Conservation (phyloP, 2,888 invertebrate genomes). For the Tineola bisselliella region DNA sequence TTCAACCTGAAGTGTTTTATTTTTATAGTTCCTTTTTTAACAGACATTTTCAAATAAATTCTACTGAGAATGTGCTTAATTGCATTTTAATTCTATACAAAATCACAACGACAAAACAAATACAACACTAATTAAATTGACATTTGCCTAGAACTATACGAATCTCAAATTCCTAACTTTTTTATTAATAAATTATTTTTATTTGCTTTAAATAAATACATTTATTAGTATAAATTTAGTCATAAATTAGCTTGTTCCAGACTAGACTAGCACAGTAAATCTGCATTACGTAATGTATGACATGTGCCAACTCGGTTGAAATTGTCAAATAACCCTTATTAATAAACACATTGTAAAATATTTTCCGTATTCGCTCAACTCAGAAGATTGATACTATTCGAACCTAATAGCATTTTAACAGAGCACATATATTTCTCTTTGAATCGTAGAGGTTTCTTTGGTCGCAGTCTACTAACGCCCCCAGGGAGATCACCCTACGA, state of each 20-base stretch:
- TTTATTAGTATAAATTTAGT: background rate
- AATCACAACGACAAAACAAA: too few relatives aligned
- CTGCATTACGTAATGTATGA: background rate
- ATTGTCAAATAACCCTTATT: background rate
- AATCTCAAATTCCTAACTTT: background rate
- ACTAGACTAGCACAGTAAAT: background rate
- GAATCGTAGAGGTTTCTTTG: background rate
- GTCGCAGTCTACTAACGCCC: background rate
- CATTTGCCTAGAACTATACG: too few relatives aligned
- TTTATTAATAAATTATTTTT: background rate
- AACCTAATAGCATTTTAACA: background rate
- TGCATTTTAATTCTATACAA: too few relatives aligned
- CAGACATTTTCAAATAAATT: too few relatives aligned
- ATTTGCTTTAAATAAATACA: too few relatives aligned
- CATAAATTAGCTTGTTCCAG: background rate
- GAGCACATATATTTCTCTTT: background rate
- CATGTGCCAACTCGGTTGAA: background rate
- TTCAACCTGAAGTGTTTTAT: background rate
- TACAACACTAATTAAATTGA: too few relatives aligned
- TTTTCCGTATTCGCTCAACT: background rate
- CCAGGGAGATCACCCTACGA: background rate
- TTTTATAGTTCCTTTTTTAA: too few relatives aligned
- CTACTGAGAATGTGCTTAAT: too few relatives aligned
- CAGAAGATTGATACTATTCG: background rate
- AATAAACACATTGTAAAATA: background rate